Evolutionary conservation across 2,888 invertebrate genomes (phyloP), one percentile per base, ranked within the genome.

Genomic region (Drosophila cognata): DNA sequence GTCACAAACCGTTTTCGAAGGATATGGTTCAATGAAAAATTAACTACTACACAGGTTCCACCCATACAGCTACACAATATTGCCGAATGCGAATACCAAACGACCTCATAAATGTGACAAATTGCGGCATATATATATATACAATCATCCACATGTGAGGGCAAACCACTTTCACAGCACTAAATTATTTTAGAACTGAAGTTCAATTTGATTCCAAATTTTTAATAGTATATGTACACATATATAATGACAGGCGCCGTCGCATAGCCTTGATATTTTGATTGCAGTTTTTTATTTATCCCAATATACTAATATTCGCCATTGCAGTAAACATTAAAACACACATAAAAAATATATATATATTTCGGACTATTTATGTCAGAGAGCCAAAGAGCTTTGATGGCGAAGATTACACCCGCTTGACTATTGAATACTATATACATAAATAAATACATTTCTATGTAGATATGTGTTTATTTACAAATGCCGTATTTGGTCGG

Each of bases 21-120:
- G 73, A 79, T 74, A 67, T 76, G 76, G 67, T 71, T 65, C 78
- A 71, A 77, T 82, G 78, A 71, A 78, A 82, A 72, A 82, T 82
- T 82, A 82, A 75, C 82, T 71, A 74, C 80, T 41, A 70, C 70
- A 70, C 72, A 61, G 67, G 73, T 62, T 69, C n/a, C 46, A 8
- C 67, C 59, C 71, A 60, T 35, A 33, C 29, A 61, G 52, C 65
- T 18, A 46, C 52, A 25, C 56, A 38, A 73, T 71, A 63, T 71
- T 67, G 68, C 31, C 28, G 21, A 28, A 35, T 63, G 36, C 59
- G 65, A 48, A 48, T 60, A 50, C 69, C 57, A 68, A 80, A 82
- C 59, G 70, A 71, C 71, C 79, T 79, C 72, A 81, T 82, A 79
- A 82, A 82, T 74, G 74, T 82, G 72, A 82, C 81, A 81, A 81